Percentiles rank a stretch among this genome's conserved stretches.
Conservation (phyloP, 2,113 vertebrate species). For the Cyprinodon variegatus region DNA sequence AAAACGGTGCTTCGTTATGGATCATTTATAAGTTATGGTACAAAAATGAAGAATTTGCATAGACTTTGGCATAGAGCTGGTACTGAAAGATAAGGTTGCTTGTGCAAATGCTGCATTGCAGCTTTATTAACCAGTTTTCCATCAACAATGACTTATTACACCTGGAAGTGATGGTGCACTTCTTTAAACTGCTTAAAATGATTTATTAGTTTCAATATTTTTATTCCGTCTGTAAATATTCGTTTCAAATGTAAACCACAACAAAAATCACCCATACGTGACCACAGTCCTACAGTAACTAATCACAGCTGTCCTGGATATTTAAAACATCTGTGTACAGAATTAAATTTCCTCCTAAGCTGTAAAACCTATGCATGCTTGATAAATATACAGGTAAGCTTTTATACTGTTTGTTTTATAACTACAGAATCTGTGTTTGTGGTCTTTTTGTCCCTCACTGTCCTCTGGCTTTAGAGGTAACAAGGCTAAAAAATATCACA, state of each 20-base stretch:
- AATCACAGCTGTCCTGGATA: too few species aligned
- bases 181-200: not conserved
- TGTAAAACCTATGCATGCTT: too few species aligned
- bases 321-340: too few species aligned
- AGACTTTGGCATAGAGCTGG: conserved; percentile 7
- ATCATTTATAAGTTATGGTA: not conserved
- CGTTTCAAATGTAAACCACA: not conserved
- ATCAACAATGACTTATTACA: not conserved
- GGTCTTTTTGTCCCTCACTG: too few species aligned
- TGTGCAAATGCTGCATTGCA: conserved; percentile 8
- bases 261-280: not conserved
- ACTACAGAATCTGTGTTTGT: too few species aligned
- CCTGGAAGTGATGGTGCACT: conserved; percentile 1
- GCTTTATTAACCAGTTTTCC: conserved; percentile 10
- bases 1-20: not conserved
- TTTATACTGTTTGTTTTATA: too few species aligned
- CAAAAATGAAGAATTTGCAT: conserved; percentile 2
- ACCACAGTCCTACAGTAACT: too few species aligned
- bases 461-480: too few species aligned
- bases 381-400: too few species aligned
- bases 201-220: not conserved
- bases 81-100: conserved; percentile 22
- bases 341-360: too few species aligned
- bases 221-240: not conserved
- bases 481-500: too few species aligned